Base-by-base conservation (phyloP, 2,888 invertebrate genomes). In the Agrochola lychnidis region DNA sequence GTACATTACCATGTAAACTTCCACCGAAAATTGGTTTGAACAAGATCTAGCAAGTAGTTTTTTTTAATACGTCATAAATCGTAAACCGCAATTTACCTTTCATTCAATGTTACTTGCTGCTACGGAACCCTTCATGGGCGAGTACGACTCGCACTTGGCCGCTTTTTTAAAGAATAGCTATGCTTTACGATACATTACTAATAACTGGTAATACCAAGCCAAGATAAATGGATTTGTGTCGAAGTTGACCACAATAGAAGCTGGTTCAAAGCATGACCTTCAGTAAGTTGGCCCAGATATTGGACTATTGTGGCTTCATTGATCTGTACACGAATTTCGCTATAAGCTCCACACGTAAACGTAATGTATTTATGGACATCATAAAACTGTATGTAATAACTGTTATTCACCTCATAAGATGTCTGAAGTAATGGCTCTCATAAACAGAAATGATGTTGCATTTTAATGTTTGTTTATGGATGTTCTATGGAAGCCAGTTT, bases 191-290 rank as follows among this genome's bases (percentile, higher is more conserved):
- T 70, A 61, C 70, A 56, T 77, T 59, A 70, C 56, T 48, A 73
- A 76, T 68, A 70, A 51, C 63, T 74, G 45, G 61, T 79, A 66
- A 67, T 62, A 36, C 66, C 48, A 61, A 42, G 22, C 51, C 45
- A 53, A 69, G 69, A 66, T 40, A 70, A 63, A 22, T 67, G 57
- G 53, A 40, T 62, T 62, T 25, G n/a, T 73, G 67, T 59, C 62
- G 25, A 63, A 57, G 67, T 80, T 64, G 61, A 76, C 73, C 69
- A 79, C 71, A 79, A 77, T 74, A 59, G 14, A 57, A 66, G 57
- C 51, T 42, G 59, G 40, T 78, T 67, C 51, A 62, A 71, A 72
- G 42, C 62, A 25, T 75, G 56, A 73, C 79, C 73, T 83, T 82
- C 66, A 56, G 40, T 36, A 53, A 42, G 51, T 53, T 71, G 75